These are phyloP conservation scores for Ptychobarbus kaznakovi DNA, from an alignment of 2,797 vertebrate genomes.

Conservation along the genomic window DNA sequence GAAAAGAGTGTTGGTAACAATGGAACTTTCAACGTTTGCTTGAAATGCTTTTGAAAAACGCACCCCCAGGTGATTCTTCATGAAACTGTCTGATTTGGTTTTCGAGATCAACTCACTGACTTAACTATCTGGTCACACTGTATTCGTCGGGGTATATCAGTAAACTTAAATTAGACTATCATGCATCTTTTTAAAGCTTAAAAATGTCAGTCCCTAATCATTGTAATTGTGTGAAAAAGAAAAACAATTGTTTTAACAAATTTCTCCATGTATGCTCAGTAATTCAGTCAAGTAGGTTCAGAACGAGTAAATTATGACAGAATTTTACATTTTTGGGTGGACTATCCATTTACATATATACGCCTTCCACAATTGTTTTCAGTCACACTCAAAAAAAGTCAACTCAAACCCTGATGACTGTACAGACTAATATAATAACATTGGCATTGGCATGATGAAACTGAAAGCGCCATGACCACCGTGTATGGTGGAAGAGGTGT, in stretches of 20 bases:
- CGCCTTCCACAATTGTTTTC: neutral
- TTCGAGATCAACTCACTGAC: neutral
- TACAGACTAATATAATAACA: conserved; percentile 5
- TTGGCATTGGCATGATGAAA: neutral
- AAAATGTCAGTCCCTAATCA: neutral
- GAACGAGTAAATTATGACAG: neutral
- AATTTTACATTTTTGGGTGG: neutral
- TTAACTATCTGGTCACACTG: neutral
- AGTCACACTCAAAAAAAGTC: neutral
- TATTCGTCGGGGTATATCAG: neutral
- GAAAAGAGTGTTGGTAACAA: neutral
- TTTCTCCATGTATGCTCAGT: neutral
- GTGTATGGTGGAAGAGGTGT: neutral
- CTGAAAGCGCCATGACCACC: neutral
- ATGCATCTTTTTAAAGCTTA: neutral
- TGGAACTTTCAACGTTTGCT: neutral
- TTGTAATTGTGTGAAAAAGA: neutral
- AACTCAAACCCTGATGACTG: neutral
- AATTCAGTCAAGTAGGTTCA: neutral
- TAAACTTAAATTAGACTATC: neutral
- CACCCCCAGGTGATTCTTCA: neutral
- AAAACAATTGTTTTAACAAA: neutral
- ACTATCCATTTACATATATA: neutral
- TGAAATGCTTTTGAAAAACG: neutral
- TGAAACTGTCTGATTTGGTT: neutral